Conservation (phyloP, 2,888 invertebrate genomes). For the Hermaeophaga mercurialis region DNA sequence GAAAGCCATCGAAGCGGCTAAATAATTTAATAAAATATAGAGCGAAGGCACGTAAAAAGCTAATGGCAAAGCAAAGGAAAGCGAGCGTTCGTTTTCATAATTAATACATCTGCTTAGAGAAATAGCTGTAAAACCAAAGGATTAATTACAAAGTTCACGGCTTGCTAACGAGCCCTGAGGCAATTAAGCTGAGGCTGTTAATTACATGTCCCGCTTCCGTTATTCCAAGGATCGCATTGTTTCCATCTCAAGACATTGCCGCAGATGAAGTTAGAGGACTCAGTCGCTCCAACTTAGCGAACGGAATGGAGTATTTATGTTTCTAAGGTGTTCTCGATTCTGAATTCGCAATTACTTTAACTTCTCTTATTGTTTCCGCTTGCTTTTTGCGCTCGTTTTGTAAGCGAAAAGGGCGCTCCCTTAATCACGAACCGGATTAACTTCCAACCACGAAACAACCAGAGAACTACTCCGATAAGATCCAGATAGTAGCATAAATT, state of each 20-base stretch:
- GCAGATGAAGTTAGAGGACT: conserved; percentile 28
- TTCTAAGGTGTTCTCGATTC: conserved; percentile 37
- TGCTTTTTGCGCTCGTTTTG: conserved; percentile 9
- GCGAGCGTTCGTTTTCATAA: conserved; percentile 54
- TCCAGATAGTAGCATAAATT: too few species aligned
- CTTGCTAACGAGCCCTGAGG: conserved; percentile 61
- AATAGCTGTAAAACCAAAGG: conserved; percentile 57
- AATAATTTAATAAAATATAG: conserved; percentile 47
- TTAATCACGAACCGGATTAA: too few species aligned
- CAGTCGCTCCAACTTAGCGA: conserved; percentile 38
- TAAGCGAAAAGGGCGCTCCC: too few species aligned
- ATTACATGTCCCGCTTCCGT: conserved; percentile 56
- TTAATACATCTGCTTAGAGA: conserved; percentile 57
- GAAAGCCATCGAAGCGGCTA: conserved; percentile 43
- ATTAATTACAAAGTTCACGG: conserved; percentile 62
- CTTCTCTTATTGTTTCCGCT: conserved; percentile 8
- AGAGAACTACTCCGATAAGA: too few species aligned
- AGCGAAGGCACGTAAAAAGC: conserved; percentile 16
- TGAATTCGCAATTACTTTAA: conserved; percentile 28
- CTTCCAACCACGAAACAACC: too few species aligned
- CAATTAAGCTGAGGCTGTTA: conserved; percentile 61
- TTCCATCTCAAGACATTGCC: conserved; percentile 33
- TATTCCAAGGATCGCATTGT: conserved; percentile 37
- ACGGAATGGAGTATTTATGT: conserved; percentile 51
- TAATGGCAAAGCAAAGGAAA: conserved; percentile 44